These are phyloP conservation scores for Polymixis flavicincta DNA, from an alignment of 2,888 invertebrate species.

Conservation along the genomic window DNA sequence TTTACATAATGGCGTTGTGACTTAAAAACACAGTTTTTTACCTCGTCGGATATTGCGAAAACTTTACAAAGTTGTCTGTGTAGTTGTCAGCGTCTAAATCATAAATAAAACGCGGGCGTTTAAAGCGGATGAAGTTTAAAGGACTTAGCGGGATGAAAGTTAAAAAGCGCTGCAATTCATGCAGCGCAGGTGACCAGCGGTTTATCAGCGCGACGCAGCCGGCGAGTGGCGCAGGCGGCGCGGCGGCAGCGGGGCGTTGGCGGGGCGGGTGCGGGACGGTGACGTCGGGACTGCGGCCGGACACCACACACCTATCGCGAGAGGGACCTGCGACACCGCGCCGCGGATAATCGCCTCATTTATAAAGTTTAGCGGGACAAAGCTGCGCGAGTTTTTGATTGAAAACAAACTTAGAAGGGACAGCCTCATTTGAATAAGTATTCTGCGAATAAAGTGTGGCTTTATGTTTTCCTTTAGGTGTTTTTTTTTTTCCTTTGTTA, in stretches of 20 bases:
- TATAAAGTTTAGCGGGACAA: slow-evolving; percentile 90
- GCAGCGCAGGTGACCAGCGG: slow-evolving; percentile 89
- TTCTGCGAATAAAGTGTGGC: slow-evolving; percentile 91
- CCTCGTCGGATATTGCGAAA: slow-evolving; percentile 73
- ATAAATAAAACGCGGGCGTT: slow-evolving; percentile 86
- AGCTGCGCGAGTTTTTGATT: slow-evolving; percentile 90
- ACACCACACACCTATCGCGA: slow-evolving; percentile 82
- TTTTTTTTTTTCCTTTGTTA: slow-evolving; percentile 90
- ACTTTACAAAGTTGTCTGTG: slow-evolving; percentile 79
- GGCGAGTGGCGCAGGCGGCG: slow-evolving; percentile 66
- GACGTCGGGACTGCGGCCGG: slow-evolving; percentile 63
- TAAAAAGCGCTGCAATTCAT: slow-evolving; percentile 90
- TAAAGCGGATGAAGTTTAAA: slow-evolving; percentile 88
- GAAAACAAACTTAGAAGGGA: slow-evolving; percentile 91
- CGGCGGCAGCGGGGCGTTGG: slow-evolving; percentile 16
- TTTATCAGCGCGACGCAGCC: slow-evolving; percentile 87
- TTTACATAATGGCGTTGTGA: slow-evolving; percentile 75
- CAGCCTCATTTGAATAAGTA: slow-evolving; percentile 91
- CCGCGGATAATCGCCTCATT: slow-evolving; percentile 90
- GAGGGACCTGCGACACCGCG: slow-evolving; percentile 81
- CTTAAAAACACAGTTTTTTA: slow-evolving; percentile 74
- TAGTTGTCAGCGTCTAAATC: slow-evolving; percentile 86
- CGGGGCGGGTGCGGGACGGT: slow-evolving; percentile 54
- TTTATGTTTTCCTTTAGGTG: slow-evolving; percentile 91
- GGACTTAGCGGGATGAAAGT: slow-evolving; percentile 87